Evolutionary conservation across 1,140 invertebrate species (phyloP).

Genomic region (Lepidostoma basale): DNA sequence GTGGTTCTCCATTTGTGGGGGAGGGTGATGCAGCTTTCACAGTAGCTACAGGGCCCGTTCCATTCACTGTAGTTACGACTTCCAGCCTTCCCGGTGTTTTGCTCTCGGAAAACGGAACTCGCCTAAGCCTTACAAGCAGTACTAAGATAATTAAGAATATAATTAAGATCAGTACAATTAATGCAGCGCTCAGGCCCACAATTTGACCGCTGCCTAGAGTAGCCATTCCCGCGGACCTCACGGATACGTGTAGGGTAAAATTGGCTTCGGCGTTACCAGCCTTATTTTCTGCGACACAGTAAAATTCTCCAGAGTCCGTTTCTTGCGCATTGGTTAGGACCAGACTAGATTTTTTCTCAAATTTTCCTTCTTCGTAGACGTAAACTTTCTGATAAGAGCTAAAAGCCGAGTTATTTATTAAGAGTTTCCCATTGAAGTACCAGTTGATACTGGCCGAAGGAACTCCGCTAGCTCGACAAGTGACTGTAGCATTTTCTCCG

Average conservation of each 20-base stretch:
- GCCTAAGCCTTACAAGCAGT: constrained; percentile 71
- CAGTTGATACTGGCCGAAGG: constrained; percentile 84
- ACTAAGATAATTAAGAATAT: constrained; percentile 76
- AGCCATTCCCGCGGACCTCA: constrained; percentile 76
- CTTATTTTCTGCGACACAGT: constrained; percentile 89
- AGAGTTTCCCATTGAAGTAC: constrained; percentile 83
- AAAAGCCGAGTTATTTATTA: constrained; percentile 80
- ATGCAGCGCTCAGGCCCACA: constrained; percentile 80
- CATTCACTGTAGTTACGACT: constrained; percentile 68
- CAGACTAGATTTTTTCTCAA: constrained; percentile 77
- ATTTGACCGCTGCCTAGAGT: constrained; percentile 83
- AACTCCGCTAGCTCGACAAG: constrained; percentile 78
- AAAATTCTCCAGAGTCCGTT: constrained; percentile 87
- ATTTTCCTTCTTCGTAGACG: constrained; percentile 77
- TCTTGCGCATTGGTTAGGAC: constrained; percentile 87
- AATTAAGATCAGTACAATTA: constrained; percentile 79
- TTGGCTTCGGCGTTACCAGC: constrained; percentile 92
- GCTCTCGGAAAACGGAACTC: constrained; percentile 72
- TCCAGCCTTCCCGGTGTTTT: constrained; percentile 77
- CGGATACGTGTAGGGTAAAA: constrained; percentile 83
- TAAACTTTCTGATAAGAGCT: constrained; percentile 81
- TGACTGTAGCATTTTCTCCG: constrained; percentile 84
- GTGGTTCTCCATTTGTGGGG: constrained; percentile 51
- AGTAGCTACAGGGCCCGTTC: constrained; percentile 58
- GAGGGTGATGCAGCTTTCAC: constrained; percentile 48